A percentile compares a stretch with the other conserved stretches of the same genome.
Evolutionary conservation across 2,888 invertebrate genomes (phyloP).

Genomic region (Drosophila cyrtoloma): DNA sequence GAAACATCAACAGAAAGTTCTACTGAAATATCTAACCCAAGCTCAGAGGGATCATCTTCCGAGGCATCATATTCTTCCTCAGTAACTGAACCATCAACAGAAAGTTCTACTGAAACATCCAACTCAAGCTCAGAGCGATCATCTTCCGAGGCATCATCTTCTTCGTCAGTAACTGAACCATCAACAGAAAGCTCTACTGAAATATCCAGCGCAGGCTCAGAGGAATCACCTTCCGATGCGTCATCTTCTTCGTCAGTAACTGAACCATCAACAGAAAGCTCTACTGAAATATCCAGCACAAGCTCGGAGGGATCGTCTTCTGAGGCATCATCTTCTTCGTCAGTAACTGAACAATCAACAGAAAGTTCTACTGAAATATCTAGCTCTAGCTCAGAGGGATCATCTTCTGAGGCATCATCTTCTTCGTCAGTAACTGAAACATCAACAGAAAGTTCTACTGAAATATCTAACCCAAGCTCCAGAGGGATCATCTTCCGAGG

Average conservation of each 20-base stretch:
- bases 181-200: constrained; percentile 1
- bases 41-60: background rate
- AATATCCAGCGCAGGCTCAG: constrained; percentile 5
- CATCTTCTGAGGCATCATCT: background rate
- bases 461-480: background rate
- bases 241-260: constrained; percentile 13
- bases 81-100: constrained; percentile 1
- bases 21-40: constrained; percentile 1
- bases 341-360: background rate
- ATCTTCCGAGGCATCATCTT: background rate
- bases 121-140: background rate
- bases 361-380: background rate
- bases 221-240: background rate
- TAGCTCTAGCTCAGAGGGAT: background rate
- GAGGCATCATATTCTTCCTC: background rate
- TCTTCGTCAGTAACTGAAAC: background rate
- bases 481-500: background rate
- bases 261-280: constrained; percentile 1
- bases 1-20: constrained; percentile 9
- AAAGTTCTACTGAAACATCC: constrained; percentile 1
- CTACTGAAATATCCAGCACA: background rate
- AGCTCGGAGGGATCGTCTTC: background rate
- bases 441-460: constrained; percentile 15
- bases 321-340: background rate
- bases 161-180: background rate